phyloP scores from a whole-genome alignment of 2,797 vertebrate genomes.

The Fringilla coelebs region DNA sequence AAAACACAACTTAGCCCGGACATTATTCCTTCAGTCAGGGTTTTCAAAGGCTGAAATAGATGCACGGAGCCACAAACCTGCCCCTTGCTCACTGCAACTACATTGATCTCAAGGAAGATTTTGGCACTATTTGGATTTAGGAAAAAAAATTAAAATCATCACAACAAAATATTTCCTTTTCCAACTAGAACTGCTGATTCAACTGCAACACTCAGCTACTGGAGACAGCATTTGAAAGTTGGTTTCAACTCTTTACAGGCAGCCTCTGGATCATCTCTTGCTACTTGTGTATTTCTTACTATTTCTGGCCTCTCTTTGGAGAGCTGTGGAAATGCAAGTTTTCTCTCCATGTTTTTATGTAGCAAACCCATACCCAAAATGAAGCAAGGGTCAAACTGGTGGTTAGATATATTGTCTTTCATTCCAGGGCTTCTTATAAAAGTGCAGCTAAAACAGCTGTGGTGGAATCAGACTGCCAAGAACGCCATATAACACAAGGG shows the following conservation, averaged over 20 bases:
- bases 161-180: not conserved
- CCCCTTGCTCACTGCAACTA: not conserved
- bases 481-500: not conserved
- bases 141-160: not conserved
- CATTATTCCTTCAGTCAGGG: not conserved
- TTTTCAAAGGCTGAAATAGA: not conserved
- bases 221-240: not conserved
- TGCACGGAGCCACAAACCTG: not conserved
- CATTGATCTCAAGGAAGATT: not conserved
- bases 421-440: not conserved
- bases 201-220: not conserved
- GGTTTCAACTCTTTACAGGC: not conserved
- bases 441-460: constrained; percentile 32
- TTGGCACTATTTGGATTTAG: not conserved
- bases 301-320: not conserved
- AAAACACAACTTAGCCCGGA: not conserved
- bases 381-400: constrained; percentile 32
- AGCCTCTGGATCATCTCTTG: not conserved
- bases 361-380: not conserved
- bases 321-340: not conserved
- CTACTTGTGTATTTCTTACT: not conserved
- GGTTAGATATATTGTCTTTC: constrained; percentile 53
- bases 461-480: constrained; percentile 12
- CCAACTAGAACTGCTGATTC: not conserved
- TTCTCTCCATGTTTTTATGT: not conserved